phyloP scores from a whole-genome alignment of 2,888 invertebrate species.

The Argyra leucocephala region DNA sequence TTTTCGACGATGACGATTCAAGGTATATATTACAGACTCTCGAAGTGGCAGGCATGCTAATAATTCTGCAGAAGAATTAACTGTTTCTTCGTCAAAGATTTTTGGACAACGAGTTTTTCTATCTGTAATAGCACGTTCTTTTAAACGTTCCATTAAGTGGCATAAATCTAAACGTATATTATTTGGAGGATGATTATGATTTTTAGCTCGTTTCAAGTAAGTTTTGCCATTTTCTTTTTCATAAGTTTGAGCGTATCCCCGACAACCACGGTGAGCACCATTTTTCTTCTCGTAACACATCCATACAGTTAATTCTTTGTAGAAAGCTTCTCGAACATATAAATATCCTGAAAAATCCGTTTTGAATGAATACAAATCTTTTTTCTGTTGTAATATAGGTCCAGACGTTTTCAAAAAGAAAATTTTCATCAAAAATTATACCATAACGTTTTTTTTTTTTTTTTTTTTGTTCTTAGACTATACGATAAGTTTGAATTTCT shows the following conservation, averaged over 20 bases:
- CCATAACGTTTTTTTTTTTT: too few relatives aligned
- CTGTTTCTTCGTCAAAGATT: not conserved
- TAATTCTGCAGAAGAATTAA: not conserved
- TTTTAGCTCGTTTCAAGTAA: slow-evolving; percentile 2
- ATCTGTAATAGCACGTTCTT: not conserved
- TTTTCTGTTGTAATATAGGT: too few relatives aligned
- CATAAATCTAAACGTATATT: not conserved
- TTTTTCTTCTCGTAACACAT: not conserved
- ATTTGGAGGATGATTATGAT: slow-evolving; percentile 8
- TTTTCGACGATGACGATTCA: not conserved
- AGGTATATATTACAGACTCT: not conserved
- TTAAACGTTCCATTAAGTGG: not conserved
- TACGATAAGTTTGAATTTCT: too few relatives aligned
- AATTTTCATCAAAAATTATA: not conserved
- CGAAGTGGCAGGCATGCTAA: not conserved
- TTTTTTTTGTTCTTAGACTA: too few relatives aligned
- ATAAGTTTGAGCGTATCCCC: slow-evolving; percentile 4
- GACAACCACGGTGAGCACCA: not conserved
- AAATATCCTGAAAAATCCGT: not conserved
- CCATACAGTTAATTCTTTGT: not conserved
- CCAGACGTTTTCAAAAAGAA: slow-evolving; percentile 6
- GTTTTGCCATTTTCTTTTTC: not conserved
- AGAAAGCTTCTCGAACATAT: not conserved
- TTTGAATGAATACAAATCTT: too few relatives aligned
- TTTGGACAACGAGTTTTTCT: not conserved